Evolutionary conservation across 2,797 vertebrate genomes (phyloP).

Genomic region (Rhabdomys pumilio): DNA sequence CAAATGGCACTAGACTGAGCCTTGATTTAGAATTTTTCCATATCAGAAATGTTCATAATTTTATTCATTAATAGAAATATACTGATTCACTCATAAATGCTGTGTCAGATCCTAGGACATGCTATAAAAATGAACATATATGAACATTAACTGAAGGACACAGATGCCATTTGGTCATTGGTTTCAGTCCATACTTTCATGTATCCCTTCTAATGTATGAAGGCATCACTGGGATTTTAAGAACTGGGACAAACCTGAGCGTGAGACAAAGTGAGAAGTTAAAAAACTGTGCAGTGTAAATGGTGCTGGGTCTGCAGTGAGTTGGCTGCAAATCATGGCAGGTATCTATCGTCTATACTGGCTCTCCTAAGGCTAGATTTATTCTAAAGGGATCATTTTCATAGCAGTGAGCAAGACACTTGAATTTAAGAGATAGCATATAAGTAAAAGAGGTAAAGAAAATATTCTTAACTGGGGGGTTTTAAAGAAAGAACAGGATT

Average conservation of each 20-base stretch:
- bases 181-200: neutral
- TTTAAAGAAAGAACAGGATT: neutral
- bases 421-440: neutral
- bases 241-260: neutral
- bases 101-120: neutral
- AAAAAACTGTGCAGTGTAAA: neutral
- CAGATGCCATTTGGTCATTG: neutral
- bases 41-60: neutral
- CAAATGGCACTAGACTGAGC: neutral
- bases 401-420: neutral
- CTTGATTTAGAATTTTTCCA: neutral
- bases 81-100: neutral
- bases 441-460: neutral
- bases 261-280: neutral
- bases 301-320: neutral
- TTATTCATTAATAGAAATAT: neutral
- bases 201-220: neutral
- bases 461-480: neutral
- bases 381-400: neutral
- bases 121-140: neutral
- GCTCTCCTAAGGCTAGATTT: neutral
- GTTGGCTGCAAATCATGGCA: neutral
- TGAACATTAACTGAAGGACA: neutral
- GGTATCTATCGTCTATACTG: neutral
- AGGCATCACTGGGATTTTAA: neutral